Conservation (phyloP, 2,113 vertebrate genomes). For the Hyaena hyaena region DNA sequence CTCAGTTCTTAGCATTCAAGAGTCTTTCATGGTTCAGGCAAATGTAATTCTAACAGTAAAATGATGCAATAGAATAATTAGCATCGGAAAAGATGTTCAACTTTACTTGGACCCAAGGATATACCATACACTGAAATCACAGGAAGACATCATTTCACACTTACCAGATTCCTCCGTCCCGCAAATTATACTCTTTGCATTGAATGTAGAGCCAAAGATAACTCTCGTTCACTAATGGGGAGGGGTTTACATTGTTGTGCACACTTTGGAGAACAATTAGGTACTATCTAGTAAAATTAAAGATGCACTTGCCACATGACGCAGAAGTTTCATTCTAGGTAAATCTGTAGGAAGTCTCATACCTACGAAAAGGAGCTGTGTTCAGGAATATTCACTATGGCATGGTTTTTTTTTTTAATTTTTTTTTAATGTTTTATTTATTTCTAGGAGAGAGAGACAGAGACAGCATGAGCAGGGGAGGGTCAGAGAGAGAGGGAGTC, state of each 20-base stretch:
- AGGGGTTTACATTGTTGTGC: not conserved
- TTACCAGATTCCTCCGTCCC: not conserved
- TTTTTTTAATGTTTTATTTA: no score
- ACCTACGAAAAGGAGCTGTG: not conserved
- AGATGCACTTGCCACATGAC: not conserved
- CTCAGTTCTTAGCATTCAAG: no score
- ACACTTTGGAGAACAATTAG: not conserved
- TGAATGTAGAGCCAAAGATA: not conserved
- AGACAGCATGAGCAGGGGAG: no score
- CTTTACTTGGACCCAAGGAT: not conserved
- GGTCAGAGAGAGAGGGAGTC: no score
- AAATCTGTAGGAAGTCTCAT: not conserved
- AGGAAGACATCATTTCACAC: not conserved
- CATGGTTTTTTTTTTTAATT: not conserved
- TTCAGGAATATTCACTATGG: not conserved
- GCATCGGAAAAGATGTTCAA: not conserved
- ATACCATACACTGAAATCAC: not conserved
- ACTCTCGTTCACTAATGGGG: not conserved
- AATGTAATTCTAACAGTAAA: not conserved
- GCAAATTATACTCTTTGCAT: not conserved
- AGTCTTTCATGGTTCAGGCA: not conserved
- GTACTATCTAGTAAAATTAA: not conserved
- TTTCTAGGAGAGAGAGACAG: no score
- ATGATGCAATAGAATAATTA: not conserved
- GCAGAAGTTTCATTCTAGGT: not conserved